Base-by-base conservation (phyloP, 2,113 vertebrate species). In the Terrapene triunguis region DNA sequence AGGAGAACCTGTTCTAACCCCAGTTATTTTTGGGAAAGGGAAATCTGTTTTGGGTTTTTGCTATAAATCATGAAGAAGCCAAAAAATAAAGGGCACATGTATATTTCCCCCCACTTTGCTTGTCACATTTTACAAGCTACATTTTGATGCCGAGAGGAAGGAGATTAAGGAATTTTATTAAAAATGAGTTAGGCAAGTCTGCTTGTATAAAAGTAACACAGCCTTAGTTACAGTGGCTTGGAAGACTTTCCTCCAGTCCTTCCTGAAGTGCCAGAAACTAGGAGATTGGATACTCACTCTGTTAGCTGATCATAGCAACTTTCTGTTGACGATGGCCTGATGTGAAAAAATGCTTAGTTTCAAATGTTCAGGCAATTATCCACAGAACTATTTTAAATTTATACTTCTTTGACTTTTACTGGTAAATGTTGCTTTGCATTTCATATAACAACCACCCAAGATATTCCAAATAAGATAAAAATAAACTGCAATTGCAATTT, bases 181-280 rank as follows among this genome's bases (percentile, higher is more conserved):
- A 93, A 42, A 50, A 48, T 79, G 93, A n/a, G 10, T 72, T n/a
- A 29, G 55, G 53, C 65, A 50, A 44, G 14, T 90, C 80, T 89
- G 17, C 85, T 97, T 80, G 8, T 51, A 38, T 88, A 59, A 19
- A 57, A 29, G 42, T 38, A 38, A 88, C 42, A 87, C 42, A 87
- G 86, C 65, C 38, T 91, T 74, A 51, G 78, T 80, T 81, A 90
- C 84, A 82, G 85, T 88, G 72, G 4, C 12, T 91, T 93, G 74
- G 50, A 95, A 84, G 42, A 69, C 62, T 82, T 94, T 82, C 3
- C 25, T 92, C 21, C 5, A 2, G 82, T 93, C 80, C 12, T 94
- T 94, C 57, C 80, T 94, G 11, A 87, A 32, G n/a, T 93, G 85
- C 86, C 82, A 92, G 88, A 81, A 93, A 82, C 69, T 50, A 65